Conservation (phyloP, 2,113 vertebrate species). For the Mellivora capensis region DNA sequence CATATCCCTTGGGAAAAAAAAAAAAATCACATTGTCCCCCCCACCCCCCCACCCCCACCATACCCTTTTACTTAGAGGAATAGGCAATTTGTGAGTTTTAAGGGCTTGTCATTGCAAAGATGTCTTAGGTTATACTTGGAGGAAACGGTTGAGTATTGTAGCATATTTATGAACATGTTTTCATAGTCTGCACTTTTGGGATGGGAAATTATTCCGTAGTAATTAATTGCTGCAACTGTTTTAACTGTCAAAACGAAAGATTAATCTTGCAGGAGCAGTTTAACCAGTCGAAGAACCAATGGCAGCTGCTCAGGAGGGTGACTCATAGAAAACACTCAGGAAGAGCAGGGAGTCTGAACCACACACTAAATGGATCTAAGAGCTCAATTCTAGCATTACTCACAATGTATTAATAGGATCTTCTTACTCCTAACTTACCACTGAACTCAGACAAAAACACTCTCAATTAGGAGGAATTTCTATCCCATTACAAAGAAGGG, state of each 20-base stretch:
- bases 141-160: conserved; percentile 41
- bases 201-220: conserved; percentile 49
- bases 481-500: background rate
- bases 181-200: conserved; percentile 26
- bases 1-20: background rate
- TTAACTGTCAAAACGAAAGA: conserved; percentile 71
- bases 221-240: conserved; percentile 70
- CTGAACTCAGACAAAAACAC: background rate
- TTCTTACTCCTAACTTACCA: conserved; percentile 13
- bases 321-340: conserved; percentile 38
- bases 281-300: conserved; percentile 58
- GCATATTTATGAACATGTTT: conserved; percentile 62
- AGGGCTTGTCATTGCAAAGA: background rate
- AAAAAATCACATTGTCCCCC: background rate
- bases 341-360: conserved; percentile 24
- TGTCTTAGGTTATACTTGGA: conserved; percentile 61
- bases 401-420: conserved; percentile 29
- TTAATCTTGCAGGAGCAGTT: conserved; percentile 45
- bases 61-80: conserved; percentile 10
- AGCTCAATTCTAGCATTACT: background rate
- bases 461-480: conserved; percentile 48
- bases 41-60: background rate
- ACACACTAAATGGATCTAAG: background rate
- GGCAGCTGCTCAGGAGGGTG: background rate
- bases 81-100: conserved; percentile 53